phyloP scores from a whole-genome alignment of 2,888 invertebrate genomes.

The Helobdella robusta region DNA sequence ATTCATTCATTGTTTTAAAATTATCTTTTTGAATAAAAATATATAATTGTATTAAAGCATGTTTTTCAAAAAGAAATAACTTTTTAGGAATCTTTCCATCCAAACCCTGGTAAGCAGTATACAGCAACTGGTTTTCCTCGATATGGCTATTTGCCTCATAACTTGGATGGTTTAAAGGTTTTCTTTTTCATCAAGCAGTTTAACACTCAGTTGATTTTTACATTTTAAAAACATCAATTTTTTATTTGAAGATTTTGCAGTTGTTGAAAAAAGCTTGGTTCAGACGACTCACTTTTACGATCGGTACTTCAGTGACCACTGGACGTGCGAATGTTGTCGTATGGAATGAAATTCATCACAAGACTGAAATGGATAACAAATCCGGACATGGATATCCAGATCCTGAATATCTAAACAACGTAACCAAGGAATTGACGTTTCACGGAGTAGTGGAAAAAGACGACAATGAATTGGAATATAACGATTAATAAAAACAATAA shows the following conservation, averaged over 20 bases:
- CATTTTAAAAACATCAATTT: neutral
- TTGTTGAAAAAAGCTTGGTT: constrained; percentile 31
- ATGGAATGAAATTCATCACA: constrained; percentile 82
- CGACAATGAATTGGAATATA: neutral
- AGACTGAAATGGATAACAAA: constrained; percentile 59
- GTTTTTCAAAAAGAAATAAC: too few relatives aligned
- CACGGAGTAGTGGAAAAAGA: constrained; percentile 46
- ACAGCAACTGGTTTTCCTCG: constrained; percentile 56
- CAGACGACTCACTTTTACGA: constrained; percentile 52
- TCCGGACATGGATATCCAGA: constrained; percentile 59
- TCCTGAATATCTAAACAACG: constrained; percentile 63
- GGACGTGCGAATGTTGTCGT: constrained; percentile 81
- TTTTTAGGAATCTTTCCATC: constrained; percentile 44
- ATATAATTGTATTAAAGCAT: too few relatives aligned
- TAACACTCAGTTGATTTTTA: neutral
- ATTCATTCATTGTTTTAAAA: too few relatives aligned
- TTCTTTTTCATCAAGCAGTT: neutral
- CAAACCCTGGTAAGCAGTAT: constrained; percentile 43
- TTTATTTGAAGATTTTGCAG: constrained; percentile 46
- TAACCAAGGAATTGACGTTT: constrained; percentile 51
- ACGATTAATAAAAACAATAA: neutral
- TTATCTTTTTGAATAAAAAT: too few relatives aligned
- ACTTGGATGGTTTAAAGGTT: constrained; percentile 64
- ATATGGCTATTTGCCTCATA: constrained; percentile 66
- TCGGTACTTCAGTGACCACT: constrained; percentile 76